phyloP scores from a whole-genome alignment of 2,888 invertebrate species.

The Portevinia maculata region DNA sequence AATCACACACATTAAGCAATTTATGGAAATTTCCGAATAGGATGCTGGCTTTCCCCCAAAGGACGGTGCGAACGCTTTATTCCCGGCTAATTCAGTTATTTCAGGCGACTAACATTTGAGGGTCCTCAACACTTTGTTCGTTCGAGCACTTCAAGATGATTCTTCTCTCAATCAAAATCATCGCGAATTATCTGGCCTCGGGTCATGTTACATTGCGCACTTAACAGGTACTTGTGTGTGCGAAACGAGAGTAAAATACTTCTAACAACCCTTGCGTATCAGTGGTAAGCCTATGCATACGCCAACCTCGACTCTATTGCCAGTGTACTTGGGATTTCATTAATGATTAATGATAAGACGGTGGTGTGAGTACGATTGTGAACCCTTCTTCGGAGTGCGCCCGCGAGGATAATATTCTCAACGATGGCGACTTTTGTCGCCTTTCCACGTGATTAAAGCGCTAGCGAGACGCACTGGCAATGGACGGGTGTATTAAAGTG shows the following conservation, averaged over 20 bases:
- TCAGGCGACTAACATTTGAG: conserved; percentile 55
- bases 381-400: conserved; percentile 57
- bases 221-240: conserved; percentile 74
- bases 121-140: conserved; percentile 59
- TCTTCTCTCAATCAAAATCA: conserved; percentile 72
- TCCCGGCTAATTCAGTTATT: conserved; percentile 66
- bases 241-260: conserved; percentile 33
- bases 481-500: conserved; percentile 46
- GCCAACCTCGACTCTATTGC: conserved; percentile 27
- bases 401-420: conserved; percentile 54
- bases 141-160: conserved; percentile 59
- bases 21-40: conserved; percentile 55
- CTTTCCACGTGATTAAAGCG: conserved; percentile 82
- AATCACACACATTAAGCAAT: conserved; percentile 58
- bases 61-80: conserved; percentile 3
- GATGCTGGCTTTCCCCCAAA: conserved; percentile 11
- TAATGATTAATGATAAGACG: conserved; percentile 74
- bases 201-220: conserved; percentile 73
- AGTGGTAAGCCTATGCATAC: conserved; percentile 55
- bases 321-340: conserved; percentile 52
- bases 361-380: conserved; percentile 18
- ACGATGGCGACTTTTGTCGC: conserved; percentile 80
- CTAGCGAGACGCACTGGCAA: conserved; percentile 50
- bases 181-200: conserved; percentile 74
- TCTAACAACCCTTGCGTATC: conserved; percentile 56